These are phyloP conservation scores for Rhabdophis nuchalis DNA, from an alignment of 2,797 vertebrate species.

Conservation along the genomic window DNA sequence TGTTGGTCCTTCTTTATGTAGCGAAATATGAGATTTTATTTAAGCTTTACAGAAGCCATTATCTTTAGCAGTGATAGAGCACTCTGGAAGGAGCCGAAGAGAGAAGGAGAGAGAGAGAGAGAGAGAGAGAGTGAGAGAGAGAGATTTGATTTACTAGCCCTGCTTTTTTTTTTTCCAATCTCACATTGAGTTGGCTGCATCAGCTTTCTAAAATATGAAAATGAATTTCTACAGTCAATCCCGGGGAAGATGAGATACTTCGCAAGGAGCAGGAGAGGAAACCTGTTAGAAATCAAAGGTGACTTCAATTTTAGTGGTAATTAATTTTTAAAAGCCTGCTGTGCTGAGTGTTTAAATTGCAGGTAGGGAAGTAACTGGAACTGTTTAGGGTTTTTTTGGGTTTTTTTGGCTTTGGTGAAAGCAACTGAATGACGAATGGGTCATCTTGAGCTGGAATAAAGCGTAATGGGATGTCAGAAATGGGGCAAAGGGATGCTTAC, in stretches of 20 bases:
- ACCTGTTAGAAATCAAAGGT: slow-evolving; percentile 7
- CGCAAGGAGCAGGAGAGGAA: not conserved
- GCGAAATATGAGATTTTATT: slow-evolving; percentile 17
- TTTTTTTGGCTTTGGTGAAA: slow-evolving; percentile 20
- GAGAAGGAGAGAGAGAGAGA: not conserved
- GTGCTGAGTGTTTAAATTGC: slow-evolving; percentile 16
- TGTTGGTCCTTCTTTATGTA: slow-evolving; percentile 23
- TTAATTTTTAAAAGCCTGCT: slow-evolving; percentile 1
- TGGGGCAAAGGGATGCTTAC: not conserved
- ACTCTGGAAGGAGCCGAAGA: not conserved
- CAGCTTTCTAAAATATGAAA: not conserved
- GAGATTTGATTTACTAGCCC: slow-evolving; percentile 1
- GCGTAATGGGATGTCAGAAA: not conserved
- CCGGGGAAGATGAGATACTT: not conserved
- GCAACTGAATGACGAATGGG: slow-evolving; percentile 39
- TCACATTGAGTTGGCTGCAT: slow-evolving; percentile 22
- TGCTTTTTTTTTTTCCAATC: slow-evolving; percentile 21
- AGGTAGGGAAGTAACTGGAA: slow-evolving; percentile 4
- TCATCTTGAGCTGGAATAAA: not conserved
- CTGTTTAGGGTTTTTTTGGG: not conserved
- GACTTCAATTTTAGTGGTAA: not conserved
- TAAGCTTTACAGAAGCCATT: slow-evolving; percentile 32
- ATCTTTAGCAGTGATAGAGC: not conserved
- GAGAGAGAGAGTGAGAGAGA: not conserved
- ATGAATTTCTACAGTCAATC: slow-evolving; percentile 4